Base-by-base conservation (phyloP, 2,888 invertebrate genomes). In the Callinectes sapidus region DNA sequence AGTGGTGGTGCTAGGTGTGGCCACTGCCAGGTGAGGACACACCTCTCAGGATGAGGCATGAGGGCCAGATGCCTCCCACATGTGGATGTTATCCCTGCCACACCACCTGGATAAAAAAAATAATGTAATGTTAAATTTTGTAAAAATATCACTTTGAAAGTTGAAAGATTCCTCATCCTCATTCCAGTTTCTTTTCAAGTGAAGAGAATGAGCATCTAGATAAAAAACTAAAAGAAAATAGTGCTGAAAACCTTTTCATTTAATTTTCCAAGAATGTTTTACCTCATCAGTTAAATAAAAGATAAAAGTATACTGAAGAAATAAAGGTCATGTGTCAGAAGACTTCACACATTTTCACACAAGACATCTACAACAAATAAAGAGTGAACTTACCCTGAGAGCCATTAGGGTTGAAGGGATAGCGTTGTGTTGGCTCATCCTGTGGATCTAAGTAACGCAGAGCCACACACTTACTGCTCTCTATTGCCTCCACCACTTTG, bases 41-140 rank as follows among this genome's bases (percentile, higher is more conserved):
- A 98, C 94, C 99, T 97, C 96, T 99, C 99, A 0, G 99, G 99
- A 96, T 99, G 99, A 2, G 99, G 99, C 99, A 99, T 99, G 97
- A 99, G 97, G 0, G 99, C 99, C 95, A 99, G 96, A 96, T 99
- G 99, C 6, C 99, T 97, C 0, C 99, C 99, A 96, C 99, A 97
- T 0, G 96, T 95, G 0, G 99, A 99, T 95, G 98, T 98, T 92
- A 99, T 96, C 23, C 98, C 99, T 42, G 99, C 99, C 94, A 99
- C 97, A 39, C 98, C 99, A 95, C 96, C 97, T 96, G 96, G 90
- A 95, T 95, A 94, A 54, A 39, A 91, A 23, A 54, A 42, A 42
- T 16, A 48, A 0, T 16, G 3, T 2, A 32, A 39, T 35, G 13
- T 32, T 13, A 88, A 28, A 6, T 81, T 81, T 35, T 35, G 35